Conservation (phyloP, 2,888 invertebrate genomes). For the Cyclophora albipunctata region DNA sequence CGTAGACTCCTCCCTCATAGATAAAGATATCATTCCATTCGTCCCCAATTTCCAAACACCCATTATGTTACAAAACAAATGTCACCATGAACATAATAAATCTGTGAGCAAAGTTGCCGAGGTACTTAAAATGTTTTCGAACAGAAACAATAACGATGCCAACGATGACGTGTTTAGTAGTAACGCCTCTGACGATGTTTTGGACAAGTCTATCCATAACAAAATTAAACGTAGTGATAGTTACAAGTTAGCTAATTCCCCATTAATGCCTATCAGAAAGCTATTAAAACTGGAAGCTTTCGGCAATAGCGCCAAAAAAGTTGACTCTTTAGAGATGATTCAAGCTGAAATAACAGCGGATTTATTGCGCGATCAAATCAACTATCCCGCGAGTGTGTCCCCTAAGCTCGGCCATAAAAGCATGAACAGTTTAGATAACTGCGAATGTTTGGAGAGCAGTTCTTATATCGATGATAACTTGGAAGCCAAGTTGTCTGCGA, state of each 20-base stretch:
- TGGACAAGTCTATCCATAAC: constrained; percentile 42
- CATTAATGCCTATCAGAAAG: constrained; percentile 79
- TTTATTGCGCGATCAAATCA: constrained; percentile 80
- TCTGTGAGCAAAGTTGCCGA: constrained; percentile 58
- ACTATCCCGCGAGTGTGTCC: constrained; percentile 80
- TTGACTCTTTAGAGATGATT: constrained; percentile 72
- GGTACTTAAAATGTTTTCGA: constrained; percentile 65
- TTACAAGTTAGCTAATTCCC: constrained; percentile 87
- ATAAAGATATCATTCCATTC: constrained; percentile 56
- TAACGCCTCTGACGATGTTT: constrained; percentile 23
- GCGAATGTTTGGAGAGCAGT: constrained; percentile 42
- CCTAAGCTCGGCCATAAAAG: constrained; percentile 65
- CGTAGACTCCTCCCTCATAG: constrained; percentile 32
- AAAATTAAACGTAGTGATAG: constrained; percentile 88
- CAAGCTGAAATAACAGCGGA: constrained; percentile 78
- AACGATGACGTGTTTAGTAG: constrained; percentile 27
- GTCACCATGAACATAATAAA: constrained; percentile 38
- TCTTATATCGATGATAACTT: constrained; percentile 46
- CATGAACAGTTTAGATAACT: constrained; percentile 45
- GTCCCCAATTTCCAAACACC: constrained; percentile 68
- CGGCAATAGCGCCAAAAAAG: constrained; percentile 58
- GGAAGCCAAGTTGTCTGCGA: constrained; percentile 54
- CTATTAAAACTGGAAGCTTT: constrained; percentile 70
- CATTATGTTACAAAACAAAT: constrained; percentile 57
- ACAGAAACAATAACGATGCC: constrained; percentile 41